Conservation (phyloP, 2,797 vertebrate genomes). For the Urosaurus nigricauda region DNA sequence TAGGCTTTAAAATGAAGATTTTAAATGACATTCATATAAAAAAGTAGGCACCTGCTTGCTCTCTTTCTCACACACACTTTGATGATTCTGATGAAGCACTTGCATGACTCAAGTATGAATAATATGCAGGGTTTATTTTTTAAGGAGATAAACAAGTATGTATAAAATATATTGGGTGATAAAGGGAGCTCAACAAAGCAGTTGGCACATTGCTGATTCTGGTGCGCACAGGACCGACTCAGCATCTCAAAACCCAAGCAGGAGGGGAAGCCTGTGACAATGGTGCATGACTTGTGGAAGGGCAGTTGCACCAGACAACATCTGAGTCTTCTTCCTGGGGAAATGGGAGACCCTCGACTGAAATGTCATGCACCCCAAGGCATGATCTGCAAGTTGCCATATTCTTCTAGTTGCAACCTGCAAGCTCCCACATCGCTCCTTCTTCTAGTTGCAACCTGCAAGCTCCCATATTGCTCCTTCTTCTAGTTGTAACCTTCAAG, state of each 20-base stretch:
- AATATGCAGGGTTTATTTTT: slow-evolving; percentile 54
- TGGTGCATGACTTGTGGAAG: no score
- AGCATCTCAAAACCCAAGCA: background rate
- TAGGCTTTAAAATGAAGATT: slow-evolving; percentile 1
- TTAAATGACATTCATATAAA: slow-evolving; percentile 49
- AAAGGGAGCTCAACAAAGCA: slow-evolving; percentile 78
- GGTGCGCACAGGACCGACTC: slow-evolving; percentile 57
- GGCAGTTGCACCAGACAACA: background rate
- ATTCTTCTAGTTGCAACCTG: no score
- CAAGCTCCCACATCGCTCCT: no score
- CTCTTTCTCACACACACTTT: slow-evolving; percentile 29
- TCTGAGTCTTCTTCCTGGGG: background rate
- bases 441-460: no score
- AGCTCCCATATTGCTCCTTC: no score
- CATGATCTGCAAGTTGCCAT: no score
- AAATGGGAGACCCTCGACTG: no score
- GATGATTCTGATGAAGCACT: slow-evolving; percentile 74
- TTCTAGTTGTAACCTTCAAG: background rate
- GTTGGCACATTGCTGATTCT: slow-evolving; percentile 69
- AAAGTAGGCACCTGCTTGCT: slow-evolving; percentile 47
- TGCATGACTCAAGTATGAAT: slow-evolving; percentile 72
- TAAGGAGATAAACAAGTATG: slow-evolving; percentile 80
- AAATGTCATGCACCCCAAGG: background rate
- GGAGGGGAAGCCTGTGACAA: background rate
- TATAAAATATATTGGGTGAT: slow-evolving; percentile 77